Conservation (phyloP, 2,113 vertebrate species). For the Sinocyclocheilus rhinocerous region DNA sequence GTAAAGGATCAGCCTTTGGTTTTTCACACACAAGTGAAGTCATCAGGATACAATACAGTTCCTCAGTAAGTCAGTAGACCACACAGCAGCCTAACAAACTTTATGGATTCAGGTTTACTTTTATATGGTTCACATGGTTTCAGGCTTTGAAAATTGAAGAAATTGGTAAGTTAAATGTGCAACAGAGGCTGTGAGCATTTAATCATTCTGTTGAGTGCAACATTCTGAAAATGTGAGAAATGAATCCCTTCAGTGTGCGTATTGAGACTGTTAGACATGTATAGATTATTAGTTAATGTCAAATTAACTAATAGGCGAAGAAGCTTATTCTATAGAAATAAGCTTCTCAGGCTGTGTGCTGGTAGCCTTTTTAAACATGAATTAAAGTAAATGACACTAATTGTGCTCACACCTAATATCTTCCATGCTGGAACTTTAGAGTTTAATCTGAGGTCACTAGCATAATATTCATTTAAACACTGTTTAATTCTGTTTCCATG, state of each 20-base stretch:
- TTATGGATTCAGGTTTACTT: neutral
- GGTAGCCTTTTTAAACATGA: conserved; percentile 1
- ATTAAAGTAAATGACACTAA: neutral
- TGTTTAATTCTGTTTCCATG: conserved; percentile 3
- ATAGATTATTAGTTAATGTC: neutral
- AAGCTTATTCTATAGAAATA: neutral
- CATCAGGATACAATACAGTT: conserved; percentile 82
- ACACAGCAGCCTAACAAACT: neutral
- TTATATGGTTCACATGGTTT: neutral
- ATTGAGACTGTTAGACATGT: neutral
- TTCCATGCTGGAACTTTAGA: neutral
- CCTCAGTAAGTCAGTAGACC: conserved; percentile 74
- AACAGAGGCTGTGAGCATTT: neutral
- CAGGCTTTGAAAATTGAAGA: neutral
- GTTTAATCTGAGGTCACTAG: conserved; percentile 27
- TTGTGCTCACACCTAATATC: neutral
- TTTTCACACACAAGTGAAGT: conserved; percentile 84
- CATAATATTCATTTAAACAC: conserved; percentile 4
- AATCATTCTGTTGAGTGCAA: neutral
- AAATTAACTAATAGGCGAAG: neutral
- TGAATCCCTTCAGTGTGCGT: neutral
- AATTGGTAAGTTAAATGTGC: neutral
- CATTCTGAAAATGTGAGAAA: neutral
- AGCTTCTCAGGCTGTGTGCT: neutral
- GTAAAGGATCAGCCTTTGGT: conserved; percentile 81